Evolutionary conservation across 2,888 invertebrate species (phyloP), one percentile per base, ranked within the genome.

Genomic region (Rhamnusium bicolor): DNA sequence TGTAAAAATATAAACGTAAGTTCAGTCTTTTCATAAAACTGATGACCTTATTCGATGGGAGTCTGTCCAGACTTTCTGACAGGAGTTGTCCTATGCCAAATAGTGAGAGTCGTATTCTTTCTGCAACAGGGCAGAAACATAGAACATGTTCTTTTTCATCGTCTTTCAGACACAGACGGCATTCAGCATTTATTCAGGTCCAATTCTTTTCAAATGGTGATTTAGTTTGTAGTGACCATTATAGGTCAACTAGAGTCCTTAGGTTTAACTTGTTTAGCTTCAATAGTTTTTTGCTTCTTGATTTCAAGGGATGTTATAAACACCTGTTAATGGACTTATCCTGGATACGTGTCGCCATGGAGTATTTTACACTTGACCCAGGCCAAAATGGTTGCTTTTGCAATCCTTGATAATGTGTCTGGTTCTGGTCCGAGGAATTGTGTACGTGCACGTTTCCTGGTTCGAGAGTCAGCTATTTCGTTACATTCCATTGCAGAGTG

Each of bases 381-480:
- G 49, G 49, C 16, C 7, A 2, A 16, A 14, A 49, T 1, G 1
- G 18, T 7, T 49, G 24, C 6, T n/a, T 24, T 54, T 19, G 54
- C 54, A 54, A 21, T 54, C 19, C 21, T 54, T 12, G 8, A 54
- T 5, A 21, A 54, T 19, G 21, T 21, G 54, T 4, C 54, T 1
- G 24, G 54, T 24, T 19, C 54, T 24, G 54, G 54, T 54, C 24
- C 54, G 21, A 54, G n/a, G n/a, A n/a, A 21, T 54, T 24, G 19
- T 12, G 54, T 21, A 8, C 18, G 21, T 10, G 54, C 54, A 12
- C 21, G n/a, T n/a, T n/a, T n/a, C n/a, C n/a, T n/a, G n/a, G n/a
- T n/a, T n/a, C 63, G 18, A 7, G 32, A 46, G 61, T 63, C 63
- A 6, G 46, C 63, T 5, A 18, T 46, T 46, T 63, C 49, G 14